These are phyloP conservation scores for Lichenostomus cassidix DNA, from an alignment of 2,113 vertebrate genomes.

Conservation along the genomic window DNA sequence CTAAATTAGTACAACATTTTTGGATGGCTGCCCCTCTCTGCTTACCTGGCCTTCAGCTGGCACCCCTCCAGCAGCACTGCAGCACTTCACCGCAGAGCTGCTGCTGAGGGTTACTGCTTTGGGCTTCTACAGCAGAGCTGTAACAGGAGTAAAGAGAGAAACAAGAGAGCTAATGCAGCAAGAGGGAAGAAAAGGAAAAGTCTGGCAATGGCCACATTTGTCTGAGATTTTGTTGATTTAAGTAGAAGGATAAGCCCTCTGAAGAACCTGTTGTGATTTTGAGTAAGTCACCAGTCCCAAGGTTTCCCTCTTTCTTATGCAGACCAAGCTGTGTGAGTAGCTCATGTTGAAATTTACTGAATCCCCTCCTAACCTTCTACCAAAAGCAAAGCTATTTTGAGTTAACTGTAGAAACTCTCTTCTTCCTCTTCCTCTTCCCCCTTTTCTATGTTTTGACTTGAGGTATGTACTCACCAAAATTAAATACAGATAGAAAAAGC, in stretches of 20 bases:
- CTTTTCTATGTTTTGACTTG: background rate
- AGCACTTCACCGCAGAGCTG: background rate
- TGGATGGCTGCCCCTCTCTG: background rate
- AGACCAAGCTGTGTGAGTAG: background rate
- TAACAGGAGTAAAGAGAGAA: background rate
- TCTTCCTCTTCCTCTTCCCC: background rate
- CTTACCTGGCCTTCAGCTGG: background rate
- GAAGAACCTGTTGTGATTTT: background rate
- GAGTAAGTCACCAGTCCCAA: background rate
- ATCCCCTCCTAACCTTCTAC: background rate
- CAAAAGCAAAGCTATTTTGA: background rate
- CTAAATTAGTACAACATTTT: background rate
- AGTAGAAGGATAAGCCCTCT: background rate
- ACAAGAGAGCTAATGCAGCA: background rate
- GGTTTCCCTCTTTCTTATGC: background rate
- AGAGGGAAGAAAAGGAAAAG: background rate
- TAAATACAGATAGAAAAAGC: background rate
- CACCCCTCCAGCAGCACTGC: background rate
- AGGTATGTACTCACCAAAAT: background rate
- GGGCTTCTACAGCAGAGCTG: background rate
- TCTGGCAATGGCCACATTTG: background rate
- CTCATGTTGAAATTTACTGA: background rate
- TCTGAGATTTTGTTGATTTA: background rate
- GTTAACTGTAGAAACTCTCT: background rate
- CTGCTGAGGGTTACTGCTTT: background rate